phyloP scores from a whole-genome alignment of 2,888 invertebrate genomes.

The Thyatira batis region DNA sequence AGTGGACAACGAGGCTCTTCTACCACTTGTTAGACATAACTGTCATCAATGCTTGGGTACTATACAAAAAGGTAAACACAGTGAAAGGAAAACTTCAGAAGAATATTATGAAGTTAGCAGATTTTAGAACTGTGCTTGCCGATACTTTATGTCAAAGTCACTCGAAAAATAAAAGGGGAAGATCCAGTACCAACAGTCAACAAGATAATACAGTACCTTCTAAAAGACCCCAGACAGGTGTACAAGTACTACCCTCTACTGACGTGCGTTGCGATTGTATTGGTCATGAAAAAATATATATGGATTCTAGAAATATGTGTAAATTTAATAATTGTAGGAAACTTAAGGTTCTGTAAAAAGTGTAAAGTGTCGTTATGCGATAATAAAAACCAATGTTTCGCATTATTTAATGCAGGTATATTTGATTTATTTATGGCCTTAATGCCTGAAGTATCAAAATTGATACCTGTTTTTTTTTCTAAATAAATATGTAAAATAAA shows the following conservation, averaged over 20 bases:
- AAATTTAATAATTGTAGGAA: slow-evolving; percentile 20
- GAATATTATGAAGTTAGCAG: slow-evolving; percentile 20
- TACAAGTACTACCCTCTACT: slow-evolving; percentile 33
- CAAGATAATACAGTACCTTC: slow-evolving; percentile 4
- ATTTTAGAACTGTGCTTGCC: slow-evolving; percentile 21
- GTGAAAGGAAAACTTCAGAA: slow-evolving; percentile 14
- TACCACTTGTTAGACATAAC: slow-evolving; percentile 34
- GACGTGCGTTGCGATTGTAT: slow-evolving; percentile 38
- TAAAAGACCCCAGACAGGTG: slow-evolving; percentile 34
- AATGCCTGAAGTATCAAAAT: too few species aligned
- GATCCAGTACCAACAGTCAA: slow-evolving; percentile 8
- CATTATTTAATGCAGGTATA: slow-evolving; percentile 29
- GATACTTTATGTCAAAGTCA: slow-evolving; percentile 10
- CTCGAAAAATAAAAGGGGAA: slow-evolving; percentile 11
- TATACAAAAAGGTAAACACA: slow-evolving; percentile 15
- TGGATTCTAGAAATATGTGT: slow-evolving; percentile 37
- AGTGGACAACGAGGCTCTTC: slow-evolving; percentile 32
- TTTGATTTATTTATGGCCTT: slow-evolving; percentile 24
- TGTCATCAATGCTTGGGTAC: too few species aligned
- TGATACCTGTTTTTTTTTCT: too few species aligned
- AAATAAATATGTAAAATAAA: too few species aligned
- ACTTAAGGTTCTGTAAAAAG: slow-evolving; percentile 26
- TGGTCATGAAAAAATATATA: slow-evolving; percentile 38
- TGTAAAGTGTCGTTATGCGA: slow-evolving; percentile 34
- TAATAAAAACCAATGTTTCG: slow-evolving; percentile 36